Conservation (phyloP, 2,797 vertebrate genomes). For the Mycteria americana region DNA sequence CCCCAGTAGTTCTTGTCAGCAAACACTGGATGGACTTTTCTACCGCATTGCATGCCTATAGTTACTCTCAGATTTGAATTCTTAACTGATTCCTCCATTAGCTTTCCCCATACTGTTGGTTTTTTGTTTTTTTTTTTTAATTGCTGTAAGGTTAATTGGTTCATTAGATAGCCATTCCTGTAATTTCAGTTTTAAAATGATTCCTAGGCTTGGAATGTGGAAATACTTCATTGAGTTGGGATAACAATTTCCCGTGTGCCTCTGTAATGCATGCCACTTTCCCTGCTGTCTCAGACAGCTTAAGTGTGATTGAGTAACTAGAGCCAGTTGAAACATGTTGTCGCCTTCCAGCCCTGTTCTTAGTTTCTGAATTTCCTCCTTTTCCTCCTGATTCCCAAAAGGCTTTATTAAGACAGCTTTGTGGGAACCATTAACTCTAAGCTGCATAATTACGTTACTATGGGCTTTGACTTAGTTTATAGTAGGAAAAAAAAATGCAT, state of each 20-base stretch:
- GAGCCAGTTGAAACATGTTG: background rate
- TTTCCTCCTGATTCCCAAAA: constrained; percentile 47
- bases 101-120: background rate
- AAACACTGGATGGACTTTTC: background rate
- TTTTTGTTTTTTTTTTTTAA: background rate
- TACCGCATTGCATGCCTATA: background rate
- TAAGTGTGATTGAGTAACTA: constrained; percentile 46
- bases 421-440: constrained; percentile 65
- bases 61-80: background rate
- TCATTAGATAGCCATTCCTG: constrained; percentile 6
- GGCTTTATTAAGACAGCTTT: constrained; percentile 71
- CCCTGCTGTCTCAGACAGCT: background rate
- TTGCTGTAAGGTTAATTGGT: constrained; percentile 1
- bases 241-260: background rate
- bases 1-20: background rate
- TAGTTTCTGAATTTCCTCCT: constrained; percentile 52
- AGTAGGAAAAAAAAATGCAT: background rate
- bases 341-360: constrained; percentile 48
- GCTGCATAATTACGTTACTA: constrained; percentile 54
- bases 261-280: background rate
- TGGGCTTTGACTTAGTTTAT: constrained; percentile 41
- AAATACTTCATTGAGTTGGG: background rate
- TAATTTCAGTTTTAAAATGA: constrained; percentile 22
- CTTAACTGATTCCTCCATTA: background rate
- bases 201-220: background rate